Evolutionary conservation across 2,797 vertebrate species (phyloP).

Genomic region (Parambassis ranga): DNA sequence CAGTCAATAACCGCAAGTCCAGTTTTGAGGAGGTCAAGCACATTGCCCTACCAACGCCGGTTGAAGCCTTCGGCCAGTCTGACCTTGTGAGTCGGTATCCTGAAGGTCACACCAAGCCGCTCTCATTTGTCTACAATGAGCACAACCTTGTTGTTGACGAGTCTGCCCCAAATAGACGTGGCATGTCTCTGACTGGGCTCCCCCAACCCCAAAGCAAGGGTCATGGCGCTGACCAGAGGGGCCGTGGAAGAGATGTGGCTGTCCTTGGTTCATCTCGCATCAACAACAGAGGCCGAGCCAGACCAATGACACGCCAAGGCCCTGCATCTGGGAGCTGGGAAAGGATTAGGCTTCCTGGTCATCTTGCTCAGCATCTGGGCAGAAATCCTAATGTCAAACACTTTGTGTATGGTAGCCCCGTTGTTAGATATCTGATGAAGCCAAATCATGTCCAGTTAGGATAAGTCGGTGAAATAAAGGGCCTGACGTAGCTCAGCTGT

Average conservation of each 20-base stretch:
- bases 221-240: conserved; percentile 24
- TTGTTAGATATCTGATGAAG: background rate
- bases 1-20: background rate
- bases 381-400: background rate
- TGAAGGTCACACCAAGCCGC: conserved; percentile 31
- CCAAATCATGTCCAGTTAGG: background rate
- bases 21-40: conserved; percentile 52
- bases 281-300: background rate
- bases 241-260: background rate
- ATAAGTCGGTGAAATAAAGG: background rate
- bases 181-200: conserved; percentile 19
- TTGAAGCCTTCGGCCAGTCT: conserved; percentile 13
- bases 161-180: conserved; percentile 46
- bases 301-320: background rate
- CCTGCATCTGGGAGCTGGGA: background rate
- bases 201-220: conserved; percentile 11
- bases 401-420: conserved; percentile 10
- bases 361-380: background rate
- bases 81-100: conserved; percentile 32
- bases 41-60: conserved; percentile 25
- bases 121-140: conserved; percentile 28
- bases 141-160: conserved; percentile 43
- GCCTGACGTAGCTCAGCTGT: background rate
- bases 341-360: background rate
- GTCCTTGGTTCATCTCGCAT: conserved; percentile 1